Percentiles rank a stretch among this genome's conserved stretches.
phyloP scores from a whole-genome alignment of 2,797 vertebrate genomes.

The Bryconaethiops microstoma region DNA sequence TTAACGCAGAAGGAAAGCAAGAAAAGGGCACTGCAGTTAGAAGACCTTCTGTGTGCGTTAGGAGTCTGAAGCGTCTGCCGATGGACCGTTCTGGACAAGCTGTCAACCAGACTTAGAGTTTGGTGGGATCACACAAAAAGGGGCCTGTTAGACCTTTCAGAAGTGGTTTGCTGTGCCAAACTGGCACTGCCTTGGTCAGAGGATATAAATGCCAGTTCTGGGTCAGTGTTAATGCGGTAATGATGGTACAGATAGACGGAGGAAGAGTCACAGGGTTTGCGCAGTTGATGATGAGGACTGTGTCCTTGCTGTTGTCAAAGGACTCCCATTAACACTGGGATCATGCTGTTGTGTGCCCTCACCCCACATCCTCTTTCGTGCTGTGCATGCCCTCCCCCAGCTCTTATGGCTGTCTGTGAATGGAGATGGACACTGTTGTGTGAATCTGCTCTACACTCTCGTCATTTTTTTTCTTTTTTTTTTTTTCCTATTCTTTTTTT shows the following conservation, averaged over 20 bases:
- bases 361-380: slow-evolving; percentile 7
- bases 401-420: slow-evolving; percentile 19
- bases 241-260: not conserved
- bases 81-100: slow-evolving; percentile 46
- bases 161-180: slow-evolving; percentile 1
- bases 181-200: not conserved
- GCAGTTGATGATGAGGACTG: slow-evolving; percentile 6
- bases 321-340: not conserved
- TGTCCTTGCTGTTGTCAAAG: not conserved
- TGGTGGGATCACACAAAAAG: not conserved
- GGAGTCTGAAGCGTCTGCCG: slow-evolving; percentile 43
- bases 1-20: slow-evolving; percentile 23
- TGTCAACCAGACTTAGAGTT: slow-evolving; percentile 23
- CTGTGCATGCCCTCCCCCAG: slow-evolving; percentile 59
- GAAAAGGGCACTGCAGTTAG: slow-evolving; percentile 7
- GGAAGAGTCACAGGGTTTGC: not conserved
- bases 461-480: slow-evolving; percentile 53
- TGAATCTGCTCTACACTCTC: slow-evolving; percentile 84
- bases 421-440: slow-evolving; percentile 75
- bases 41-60: slow-evolving; percentile 17
- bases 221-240: slow-evolving; percentile 20
- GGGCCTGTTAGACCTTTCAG: slow-evolving; percentile 15
- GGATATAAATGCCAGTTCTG: not conserved
- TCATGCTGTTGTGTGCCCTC: not conserved
- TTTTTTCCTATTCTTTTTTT: not conserved